These are phyloP conservation scores for Drosophila ogumai DNA, from an alignment of 1,140 invertebrate genomes.

Conservation along the genomic window DNA sequence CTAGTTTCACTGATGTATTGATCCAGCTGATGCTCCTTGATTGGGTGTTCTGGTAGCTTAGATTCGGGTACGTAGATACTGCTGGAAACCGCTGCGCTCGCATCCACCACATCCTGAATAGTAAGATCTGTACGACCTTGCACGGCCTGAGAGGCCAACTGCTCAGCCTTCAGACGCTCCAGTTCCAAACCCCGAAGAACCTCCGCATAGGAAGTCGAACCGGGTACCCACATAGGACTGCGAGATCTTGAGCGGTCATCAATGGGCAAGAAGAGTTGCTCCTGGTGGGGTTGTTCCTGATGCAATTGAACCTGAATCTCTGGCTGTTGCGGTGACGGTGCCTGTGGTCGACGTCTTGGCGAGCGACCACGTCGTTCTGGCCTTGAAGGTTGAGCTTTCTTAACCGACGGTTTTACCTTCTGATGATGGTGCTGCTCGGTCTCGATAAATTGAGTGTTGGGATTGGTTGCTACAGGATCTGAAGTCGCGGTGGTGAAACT, in stretches of 20 bases:
- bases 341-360: constrained; percentile 57
- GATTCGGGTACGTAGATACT: constrained; percentile 36
- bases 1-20: constrained; percentile 49
- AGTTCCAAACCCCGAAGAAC: constrained; percentile 88
- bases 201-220: constrained; percentile 91
- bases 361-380: constrained; percentile 76
- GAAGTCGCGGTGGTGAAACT: constrained; percentile 13
- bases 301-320: constrained; percentile 34
- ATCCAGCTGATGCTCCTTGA: constrained; percentile 30
- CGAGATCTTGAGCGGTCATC: constrained; percentile 86
- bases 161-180: constrained; percentile 66
- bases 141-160: constrained; percentile 45
- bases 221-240: constrained; percentile 90
- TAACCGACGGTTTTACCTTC: constrained; percentile 47
- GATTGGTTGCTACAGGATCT: constrained; percentile 41
- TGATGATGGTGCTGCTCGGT: constrained; percentile 56
- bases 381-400: constrained; percentile 61
- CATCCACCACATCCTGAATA: constrained; percentile 73
- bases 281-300: constrained; percentile 46
- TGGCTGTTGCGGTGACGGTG: constrained; percentile 31
- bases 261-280: constrained; percentile 61
- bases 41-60: constrained; percentile 9
- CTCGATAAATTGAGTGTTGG: constrained; percentile 59
- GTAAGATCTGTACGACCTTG: constrained; percentile 55
- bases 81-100: constrained; percentile 40